A percentile compares a stretch with the other conserved stretches of the same genome.
These are phyloP conservation scores for Nomada lathburiana DNA, from an alignment of 2,888 invertebrate genomes.

Conservation along the genomic window DNA sequence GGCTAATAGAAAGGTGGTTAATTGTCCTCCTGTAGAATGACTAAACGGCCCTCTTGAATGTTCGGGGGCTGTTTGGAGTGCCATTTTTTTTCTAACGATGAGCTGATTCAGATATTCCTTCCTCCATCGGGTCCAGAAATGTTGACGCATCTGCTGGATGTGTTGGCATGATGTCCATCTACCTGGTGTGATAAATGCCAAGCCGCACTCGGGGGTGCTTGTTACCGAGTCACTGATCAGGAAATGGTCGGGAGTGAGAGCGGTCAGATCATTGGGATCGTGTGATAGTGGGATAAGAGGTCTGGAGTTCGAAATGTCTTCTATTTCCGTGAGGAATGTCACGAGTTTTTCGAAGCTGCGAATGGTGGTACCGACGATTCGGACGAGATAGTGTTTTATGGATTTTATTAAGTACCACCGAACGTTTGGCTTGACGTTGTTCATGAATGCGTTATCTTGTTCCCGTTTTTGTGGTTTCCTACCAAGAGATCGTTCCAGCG, in stretches of 20 bases:
- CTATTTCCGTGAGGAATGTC: slow-evolving; percentile 12
- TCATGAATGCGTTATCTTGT: neutral
- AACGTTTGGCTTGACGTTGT: neutral
- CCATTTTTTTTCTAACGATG: too few relatives aligned
- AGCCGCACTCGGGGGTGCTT: too few relatives aligned
- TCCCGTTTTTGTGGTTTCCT: neutral
- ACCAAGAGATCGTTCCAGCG: neutral
- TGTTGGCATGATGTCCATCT: too few relatives aligned
- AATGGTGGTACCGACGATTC: neutral
- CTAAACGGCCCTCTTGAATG: too few relatives aligned
- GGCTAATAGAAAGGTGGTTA: too few relatives aligned
- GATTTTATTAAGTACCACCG: slow-evolving; percentile 12
- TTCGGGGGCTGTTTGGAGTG: too few relatives aligned
- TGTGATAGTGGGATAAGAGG: neutral
- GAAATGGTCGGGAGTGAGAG: neutral
- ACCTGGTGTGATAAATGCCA: too few relatives aligned
- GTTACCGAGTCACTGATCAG: too few relatives aligned
- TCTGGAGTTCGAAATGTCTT: slow-evolving; percentile 18
- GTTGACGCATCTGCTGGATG: too few relatives aligned
- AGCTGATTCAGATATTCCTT: too few relatives aligned
- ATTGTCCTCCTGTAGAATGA: too few relatives aligned
- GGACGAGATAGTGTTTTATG: neutral
- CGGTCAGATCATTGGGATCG: neutral
- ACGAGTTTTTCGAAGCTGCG: neutral
- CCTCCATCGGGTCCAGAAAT: too few relatives aligned